Conservation (phyloP, 2,113 vertebrate species). For the Ploceus nigricollis region DNA sequence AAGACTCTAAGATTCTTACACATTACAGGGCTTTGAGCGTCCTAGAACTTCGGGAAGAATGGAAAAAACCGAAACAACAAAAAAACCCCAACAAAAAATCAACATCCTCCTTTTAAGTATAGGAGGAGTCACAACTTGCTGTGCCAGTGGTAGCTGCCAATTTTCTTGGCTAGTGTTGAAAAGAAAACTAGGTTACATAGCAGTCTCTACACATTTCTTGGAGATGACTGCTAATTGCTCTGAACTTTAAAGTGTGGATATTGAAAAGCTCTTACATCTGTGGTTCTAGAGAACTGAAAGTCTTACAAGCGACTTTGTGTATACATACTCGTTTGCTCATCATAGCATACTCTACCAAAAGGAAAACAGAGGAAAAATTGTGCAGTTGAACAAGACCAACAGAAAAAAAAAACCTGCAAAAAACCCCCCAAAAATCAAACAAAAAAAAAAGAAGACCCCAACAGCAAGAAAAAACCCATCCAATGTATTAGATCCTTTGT, state of each 20-base stretch:
- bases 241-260: neutral
- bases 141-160: neutral
- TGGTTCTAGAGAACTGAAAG: neutral
- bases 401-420: neutral
- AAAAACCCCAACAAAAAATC: neutral
- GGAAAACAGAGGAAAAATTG: neutral
- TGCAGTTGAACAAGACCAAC: neutral
- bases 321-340: neutral
- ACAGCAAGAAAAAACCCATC: neutral
- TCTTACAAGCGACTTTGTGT: neutral
- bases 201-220: neutral
- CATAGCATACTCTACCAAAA: neutral
- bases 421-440: rapidly evolving
- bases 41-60: neutral
- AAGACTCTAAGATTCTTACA: neutral
- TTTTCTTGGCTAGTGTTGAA: neutral
- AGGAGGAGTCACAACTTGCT: neutral
- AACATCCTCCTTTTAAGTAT: neutral
- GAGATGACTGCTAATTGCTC: neutral
- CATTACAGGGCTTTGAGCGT: neutral
- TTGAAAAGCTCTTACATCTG: neutral
- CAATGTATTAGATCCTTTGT: neutral
- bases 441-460: neutral
- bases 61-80: neutral
- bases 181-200: neutral